Evolutionary conservation across 2,797 vertebrate genomes (phyloP).

Genomic region (Falco naumanni): DNA sequence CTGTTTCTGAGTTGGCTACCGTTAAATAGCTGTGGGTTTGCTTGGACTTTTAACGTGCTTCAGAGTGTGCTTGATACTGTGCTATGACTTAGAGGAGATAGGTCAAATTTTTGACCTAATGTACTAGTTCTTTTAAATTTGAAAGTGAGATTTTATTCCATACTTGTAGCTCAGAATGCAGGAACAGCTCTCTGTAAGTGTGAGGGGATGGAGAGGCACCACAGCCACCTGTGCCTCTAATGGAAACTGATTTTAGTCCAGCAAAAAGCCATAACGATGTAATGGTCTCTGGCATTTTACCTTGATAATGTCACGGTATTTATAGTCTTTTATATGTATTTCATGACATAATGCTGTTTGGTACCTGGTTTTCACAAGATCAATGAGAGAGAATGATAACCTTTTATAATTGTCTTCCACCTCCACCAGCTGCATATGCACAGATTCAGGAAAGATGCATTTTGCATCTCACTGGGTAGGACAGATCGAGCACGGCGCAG

Average conservation of each 20-base stretch:
- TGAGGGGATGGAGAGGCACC: rapidly evolving
- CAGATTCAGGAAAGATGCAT: rapidly evolving
- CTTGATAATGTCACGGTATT: constrained; percentile 2
- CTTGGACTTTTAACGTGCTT: not conserved
- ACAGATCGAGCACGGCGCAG: rapidly evolving
- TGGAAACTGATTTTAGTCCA: not conserved
- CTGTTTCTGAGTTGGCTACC: not conserved
- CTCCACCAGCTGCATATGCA: not conserved
- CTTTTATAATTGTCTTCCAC: not conserved
- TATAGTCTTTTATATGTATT: not conserved
- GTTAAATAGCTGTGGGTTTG: not conserved
- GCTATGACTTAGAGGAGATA: not conserved
- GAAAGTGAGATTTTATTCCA: not conserved
- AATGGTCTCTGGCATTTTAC: not conserved
- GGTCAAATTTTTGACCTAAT: not conserved
- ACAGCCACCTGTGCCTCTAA: rapidly evolving
- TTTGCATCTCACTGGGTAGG: not conserved
- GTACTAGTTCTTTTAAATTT: not conserved
- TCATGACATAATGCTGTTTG: not conserved
- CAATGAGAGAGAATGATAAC: not conserved
- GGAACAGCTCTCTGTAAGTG: rapidly evolving
- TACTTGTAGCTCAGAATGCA: rapidly evolving
- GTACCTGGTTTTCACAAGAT: not conserved
- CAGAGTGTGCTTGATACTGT: not conserved
- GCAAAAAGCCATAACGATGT: not conserved